A percentile compares a stretch with the other conserved stretches of the same genome.
Conservation (phyloP, 2,113 vertebrate species). For the Tragelaphus scriptus region DNA sequence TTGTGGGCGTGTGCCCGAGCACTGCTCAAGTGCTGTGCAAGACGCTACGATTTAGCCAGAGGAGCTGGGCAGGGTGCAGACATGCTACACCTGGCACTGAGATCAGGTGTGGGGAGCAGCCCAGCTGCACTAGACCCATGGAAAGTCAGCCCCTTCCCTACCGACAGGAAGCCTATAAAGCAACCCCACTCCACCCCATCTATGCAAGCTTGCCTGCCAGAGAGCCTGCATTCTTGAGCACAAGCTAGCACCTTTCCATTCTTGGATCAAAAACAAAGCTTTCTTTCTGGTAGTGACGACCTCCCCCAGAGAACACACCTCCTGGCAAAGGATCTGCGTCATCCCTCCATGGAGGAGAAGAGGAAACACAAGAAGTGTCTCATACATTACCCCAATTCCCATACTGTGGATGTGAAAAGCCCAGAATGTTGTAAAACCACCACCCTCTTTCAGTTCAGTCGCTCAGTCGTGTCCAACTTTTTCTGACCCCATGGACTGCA, state of each 20-base stretch:
- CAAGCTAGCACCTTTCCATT: background rate
- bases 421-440: background rate
- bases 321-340: background rate
- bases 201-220: accelerated
- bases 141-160: background rate
- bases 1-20: accelerated
- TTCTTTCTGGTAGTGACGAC: background rate
- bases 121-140: background rate
- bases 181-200: background rate
- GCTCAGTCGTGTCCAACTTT: accelerated
- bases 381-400: background rate
- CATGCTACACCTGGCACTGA: background rate
- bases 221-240: background rate
- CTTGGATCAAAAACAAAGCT: background rate
- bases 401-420: background rate
- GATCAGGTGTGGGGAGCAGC: background rate
- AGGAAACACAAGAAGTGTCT: background rate
- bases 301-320: background rate
- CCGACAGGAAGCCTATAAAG: background rate
- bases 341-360: background rate
- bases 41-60: accelerated
- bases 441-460: background rate
- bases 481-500: background rate
- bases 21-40: accelerated
- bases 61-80: background rate